phyloP scores from a whole-genome alignment of 2,888 invertebrate species.

The Callosobruchus maculatus region DNA sequence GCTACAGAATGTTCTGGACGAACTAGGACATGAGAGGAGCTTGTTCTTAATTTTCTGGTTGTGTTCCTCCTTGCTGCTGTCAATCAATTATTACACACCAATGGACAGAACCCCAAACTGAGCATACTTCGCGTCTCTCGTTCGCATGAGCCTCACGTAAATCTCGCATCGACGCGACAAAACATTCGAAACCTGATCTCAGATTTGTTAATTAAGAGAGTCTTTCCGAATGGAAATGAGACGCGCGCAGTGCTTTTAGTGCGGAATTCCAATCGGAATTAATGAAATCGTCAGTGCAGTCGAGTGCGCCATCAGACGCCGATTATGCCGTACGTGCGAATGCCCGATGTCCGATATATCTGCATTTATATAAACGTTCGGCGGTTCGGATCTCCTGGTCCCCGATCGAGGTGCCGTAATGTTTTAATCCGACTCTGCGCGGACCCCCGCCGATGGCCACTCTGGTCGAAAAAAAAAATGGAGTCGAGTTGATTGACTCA shows the following conservation, averaged over 20 bases:
- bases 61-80: too few relatives aligned
- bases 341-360: background rate
- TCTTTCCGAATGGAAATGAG: constrained; percentile 18
- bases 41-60: too few relatives aligned
- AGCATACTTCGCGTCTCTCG: background rate
- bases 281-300: background rate
- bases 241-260: constrained; percentile 5
- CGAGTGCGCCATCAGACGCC: background rate
- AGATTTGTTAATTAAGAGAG: constrained; percentile 30
- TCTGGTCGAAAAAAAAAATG: too few relatives aligned
- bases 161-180: constrained; percentile 4
- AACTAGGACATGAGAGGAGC: too few relatives aligned
- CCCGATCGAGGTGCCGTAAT: background rate
- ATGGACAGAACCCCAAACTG: too few relatives aligned
- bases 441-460: background rate
- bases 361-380: background rate
- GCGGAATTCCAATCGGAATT: background rate
- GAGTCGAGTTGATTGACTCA: too few relatives aligned
- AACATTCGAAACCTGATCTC: constrained; percentile 22
- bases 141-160: constrained; percentile 21
- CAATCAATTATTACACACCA: too few relatives aligned
- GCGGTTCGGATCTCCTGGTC: too few relatives aligned
- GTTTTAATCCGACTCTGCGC: too few relatives aligned
- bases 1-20: too few relatives aligned
- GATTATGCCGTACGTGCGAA: background rate